Percentiles rank a stretch among this genome's conserved stretches.
Conservation (phyloP, 2,113 vertebrate species). For the Typhlomys cinereus region DNA sequence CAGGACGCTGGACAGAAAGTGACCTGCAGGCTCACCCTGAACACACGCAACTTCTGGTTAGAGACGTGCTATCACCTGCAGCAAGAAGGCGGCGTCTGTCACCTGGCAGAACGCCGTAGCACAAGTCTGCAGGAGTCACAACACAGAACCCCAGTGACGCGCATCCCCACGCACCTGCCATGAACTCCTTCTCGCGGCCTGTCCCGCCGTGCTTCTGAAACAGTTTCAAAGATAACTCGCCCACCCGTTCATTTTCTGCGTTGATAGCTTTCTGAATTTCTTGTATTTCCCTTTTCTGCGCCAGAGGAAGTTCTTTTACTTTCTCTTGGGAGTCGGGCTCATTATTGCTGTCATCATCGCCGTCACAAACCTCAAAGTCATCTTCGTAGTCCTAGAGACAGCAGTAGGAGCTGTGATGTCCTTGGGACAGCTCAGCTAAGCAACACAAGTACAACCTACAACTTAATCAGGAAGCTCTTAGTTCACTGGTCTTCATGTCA, state of each 20-base stretch:
- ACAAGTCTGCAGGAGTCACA: neutral
- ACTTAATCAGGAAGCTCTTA: neutral
- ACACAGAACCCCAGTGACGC: neutral
- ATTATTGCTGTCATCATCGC: constrained; percentile 69
- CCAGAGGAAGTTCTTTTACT: constrained; percentile 66
- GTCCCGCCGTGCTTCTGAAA: constrained; percentile 66
- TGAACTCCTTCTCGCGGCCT: constrained; percentile 61
- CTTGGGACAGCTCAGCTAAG: constrained; percentile 1
- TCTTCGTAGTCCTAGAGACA: constrained; percentile 93
- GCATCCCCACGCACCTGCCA: constrained; percentile 78
- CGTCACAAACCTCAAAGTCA: constrained; percentile 93
- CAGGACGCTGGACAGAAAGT: neutral
- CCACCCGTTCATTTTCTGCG: constrained; percentile 92
- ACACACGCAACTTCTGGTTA: too few relatives aligned
- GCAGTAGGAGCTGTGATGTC: neutral
- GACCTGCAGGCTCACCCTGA: neutral
- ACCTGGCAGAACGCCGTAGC: neutral
- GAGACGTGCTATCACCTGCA: too few relatives aligned
- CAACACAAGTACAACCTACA: neutral
- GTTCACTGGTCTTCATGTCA: neutral
- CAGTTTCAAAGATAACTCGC: constrained; percentile 72
- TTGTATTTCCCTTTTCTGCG: constrained; percentile 89
- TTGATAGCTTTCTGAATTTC: constrained; percentile 93
- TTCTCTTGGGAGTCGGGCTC: constrained; percentile 50
- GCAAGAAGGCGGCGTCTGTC: neutral